Evolutionary conservation across 2,113 vertebrate genomes (phyloP), one percentile per base, ranked within the genome.

Genomic region (Catharus fuscescens): DNA sequence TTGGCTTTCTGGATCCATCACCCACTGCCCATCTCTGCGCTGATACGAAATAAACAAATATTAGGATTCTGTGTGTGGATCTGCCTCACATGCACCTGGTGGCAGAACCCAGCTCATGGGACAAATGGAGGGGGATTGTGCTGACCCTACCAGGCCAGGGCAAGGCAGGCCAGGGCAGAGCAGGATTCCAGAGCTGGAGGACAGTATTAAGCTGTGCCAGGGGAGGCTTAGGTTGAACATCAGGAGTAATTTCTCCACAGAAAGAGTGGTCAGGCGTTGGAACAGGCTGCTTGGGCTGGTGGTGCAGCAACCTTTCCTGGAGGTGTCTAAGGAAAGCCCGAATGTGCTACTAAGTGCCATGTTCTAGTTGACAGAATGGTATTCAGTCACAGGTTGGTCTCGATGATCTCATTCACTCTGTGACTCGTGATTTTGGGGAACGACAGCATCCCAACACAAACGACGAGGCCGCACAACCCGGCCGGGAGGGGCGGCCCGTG

Each of bases 401-500:
- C 21, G 12, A 34, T 48, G 21, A 13, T 9, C 14, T 14, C 21
- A 31, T 36, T 60, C 17, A 5, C 36, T 11, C 13, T 3, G 14
- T 60, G 32, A 42, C 54, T 34, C 29, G 10, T 5, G 16, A 31
- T 26, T 59, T 17, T 19, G 18, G 10, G 8, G 14, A 44, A 28
- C 7, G 31, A 3, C 34, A 5, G 3, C 40, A 31, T 2, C 6
- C 20, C 14, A 12, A 1, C 34, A 8, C 4, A 3, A 2, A 2
- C 4, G 2, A 2, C 20, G 3, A 25, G 0, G 2, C 12, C 18
- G 1, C 61, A 1, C 5, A 2, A 0, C 18, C 3, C 2, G 0
- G 8, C 5, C 6, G 0, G 0, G 0, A 5, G 0, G 1, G 3
- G 2, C 21, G 9, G 1, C 5, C 8, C 16, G 0, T 1, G 0